phyloP scores from a whole-genome alignment of 2,797 vertebrate species.

The Tinamus major region DNA sequence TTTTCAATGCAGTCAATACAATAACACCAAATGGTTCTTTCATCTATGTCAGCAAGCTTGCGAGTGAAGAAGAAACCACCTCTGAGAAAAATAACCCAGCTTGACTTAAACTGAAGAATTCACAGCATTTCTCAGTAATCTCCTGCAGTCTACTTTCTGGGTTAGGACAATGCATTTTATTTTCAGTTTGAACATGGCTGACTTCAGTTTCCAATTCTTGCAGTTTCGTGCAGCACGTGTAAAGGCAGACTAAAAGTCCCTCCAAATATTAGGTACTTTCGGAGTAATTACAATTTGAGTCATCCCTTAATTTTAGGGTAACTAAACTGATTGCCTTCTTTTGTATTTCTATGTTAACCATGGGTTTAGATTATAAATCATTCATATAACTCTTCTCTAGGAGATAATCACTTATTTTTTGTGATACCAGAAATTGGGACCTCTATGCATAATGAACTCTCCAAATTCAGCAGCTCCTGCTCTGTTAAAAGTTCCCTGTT shows the following conservation, averaged over 20 bases:
- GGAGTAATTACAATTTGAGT: not conserved
- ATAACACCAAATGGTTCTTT: not conserved
- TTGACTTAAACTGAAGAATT: not conserved
- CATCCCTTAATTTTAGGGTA: not conserved
- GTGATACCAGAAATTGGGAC: not conserved
- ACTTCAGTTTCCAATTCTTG: not conserved
- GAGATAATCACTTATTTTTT: not conserved
- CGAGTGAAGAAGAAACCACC: not conserved
- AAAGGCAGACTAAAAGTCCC: not conserved
- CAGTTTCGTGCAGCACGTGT: not conserved
- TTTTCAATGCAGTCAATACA: not conserved
- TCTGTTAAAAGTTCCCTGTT: not conserved
- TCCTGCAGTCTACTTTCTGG: not conserved
- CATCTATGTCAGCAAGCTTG: not conserved
- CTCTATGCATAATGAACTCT: not conserved
- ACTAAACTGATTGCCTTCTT: not conserved
- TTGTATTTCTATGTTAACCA: not conserved
- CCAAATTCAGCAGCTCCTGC: not conserved
- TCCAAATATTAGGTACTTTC: not conserved
- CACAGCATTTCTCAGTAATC: not conserved
- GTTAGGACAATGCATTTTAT: not conserved
- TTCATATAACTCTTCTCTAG: not conserved
- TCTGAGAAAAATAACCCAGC: not conserved
- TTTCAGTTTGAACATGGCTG: not conserved
- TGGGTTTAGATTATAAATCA: accelerated